Base-by-base conservation (phyloP, 37 sponge, comb jelly and placozoan genomes). In the Hexactinellida sp. region DNA sequence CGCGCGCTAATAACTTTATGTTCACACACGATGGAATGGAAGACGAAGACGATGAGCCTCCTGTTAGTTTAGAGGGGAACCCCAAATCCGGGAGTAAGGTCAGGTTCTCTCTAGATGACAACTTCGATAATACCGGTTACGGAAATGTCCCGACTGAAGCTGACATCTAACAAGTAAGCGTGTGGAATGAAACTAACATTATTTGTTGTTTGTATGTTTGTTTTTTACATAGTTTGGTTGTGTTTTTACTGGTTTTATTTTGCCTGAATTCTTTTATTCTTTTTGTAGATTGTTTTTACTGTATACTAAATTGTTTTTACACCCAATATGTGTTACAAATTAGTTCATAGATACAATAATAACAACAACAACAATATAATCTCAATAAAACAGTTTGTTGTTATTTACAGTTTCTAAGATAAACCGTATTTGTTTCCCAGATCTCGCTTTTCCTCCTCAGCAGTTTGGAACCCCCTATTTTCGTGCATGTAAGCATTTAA, bases 1-100 rank as follows among this genome's bases (percentile, higher is more conserved):
- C 76, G 34, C 76, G 76, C 25, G 76, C 76, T n/a, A 63, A n/a
- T 63, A 63, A 63, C 76, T 63, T 63, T n/a, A 28, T n/a, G 28
- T 63, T 63, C 76, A 63, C 76, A n/a, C 76, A 63, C 5, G 76
- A 63, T n/a, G 76, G 76, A 28, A 7, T 63, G 76, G 76, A 63
- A 3, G 76, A 63, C 5, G 76, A 63, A 1, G 76, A 63, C 34
- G 76, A 63, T 23, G 76, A 63, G 34, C 28, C 76, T 1, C 76
- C 76, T 25, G 76, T 63, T 63, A 10, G 3, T n/a, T 7, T 63
- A n/a, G 52, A 16, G 13, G 52, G 13, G 13, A 16, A 47, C 16
- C n/a, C n/a, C n/a, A 41, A 41, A 13, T 25, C 28, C 32, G 76
- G 30, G 28, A 7, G 5, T 23, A 63, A 63, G 76, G 30, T n/a